Percentiles rank a stretch among this genome's conserved stretches.
Evolutionary conservation across 1,140 invertebrate genomes (phyloP).

Genomic region (Micrasema minimum): DNA sequence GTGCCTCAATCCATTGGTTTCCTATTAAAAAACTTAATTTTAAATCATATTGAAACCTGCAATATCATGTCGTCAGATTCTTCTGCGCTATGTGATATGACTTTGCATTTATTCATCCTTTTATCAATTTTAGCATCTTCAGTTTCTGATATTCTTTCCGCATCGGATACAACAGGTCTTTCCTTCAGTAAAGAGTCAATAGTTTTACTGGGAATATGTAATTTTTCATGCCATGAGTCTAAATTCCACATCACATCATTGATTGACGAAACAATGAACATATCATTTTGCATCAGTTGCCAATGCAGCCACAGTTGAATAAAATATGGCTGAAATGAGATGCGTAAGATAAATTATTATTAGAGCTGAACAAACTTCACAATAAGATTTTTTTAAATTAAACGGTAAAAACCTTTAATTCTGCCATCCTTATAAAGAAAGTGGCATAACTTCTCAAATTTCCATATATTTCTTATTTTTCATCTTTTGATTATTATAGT

Average conservation of each 20-base stretch:
- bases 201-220: constrained; percentile 57
- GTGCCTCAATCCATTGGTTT: too few relatives aligned
- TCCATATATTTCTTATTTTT: too few relatives aligned
- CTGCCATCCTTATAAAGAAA: too few relatives aligned
- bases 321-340: constrained; percentile 70
- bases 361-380: too few relatives aligned
- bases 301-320: constrained; percentile 71
- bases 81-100: constrained; percentile 57
- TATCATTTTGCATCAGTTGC: constrained; percentile 72
- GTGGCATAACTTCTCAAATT: too few relatives aligned
- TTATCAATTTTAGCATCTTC: constrained; percentile 59
- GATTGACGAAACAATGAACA: constrained; percentile 70
- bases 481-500: too few relatives aligned
- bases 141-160: constrained; percentile 52
- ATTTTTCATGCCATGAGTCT: constrained; percentile 62
- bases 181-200: constrained; percentile 59
- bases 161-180: constrained; percentile 55
- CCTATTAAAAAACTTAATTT: too few relatives aligned
- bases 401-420: too few relatives aligned
- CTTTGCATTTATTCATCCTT: constrained; percentile 58
- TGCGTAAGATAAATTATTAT: not conserved
- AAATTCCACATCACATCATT: constrained; percentile 68
- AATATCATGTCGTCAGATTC: not conserved
- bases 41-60: constrained; percentile 12
- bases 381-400: too few relatives aligned